These are phyloP conservation scores for Casuarius casuarius DNA, from an alignment of 2,113 vertebrate species.

Conservation along the genomic window DNA sequence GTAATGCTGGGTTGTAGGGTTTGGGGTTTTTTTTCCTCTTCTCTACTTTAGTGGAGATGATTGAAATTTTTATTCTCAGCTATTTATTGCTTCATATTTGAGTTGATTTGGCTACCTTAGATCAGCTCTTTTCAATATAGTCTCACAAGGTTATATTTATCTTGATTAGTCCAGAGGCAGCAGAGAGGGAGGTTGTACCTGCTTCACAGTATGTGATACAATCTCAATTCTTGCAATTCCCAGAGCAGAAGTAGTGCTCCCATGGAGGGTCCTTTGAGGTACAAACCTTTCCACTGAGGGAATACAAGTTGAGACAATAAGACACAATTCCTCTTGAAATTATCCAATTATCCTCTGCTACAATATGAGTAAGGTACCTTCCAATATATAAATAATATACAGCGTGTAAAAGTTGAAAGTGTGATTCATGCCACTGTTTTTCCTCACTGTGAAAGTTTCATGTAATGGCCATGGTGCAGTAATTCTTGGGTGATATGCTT, in stretches of 20 bases:
- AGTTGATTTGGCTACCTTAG: neutral
- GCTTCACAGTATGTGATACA: neutral
- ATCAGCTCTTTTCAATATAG: neutral
- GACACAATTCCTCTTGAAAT: neutral
- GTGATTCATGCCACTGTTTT: neutral
- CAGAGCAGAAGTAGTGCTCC: neutral
- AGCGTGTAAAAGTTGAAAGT: neutral
- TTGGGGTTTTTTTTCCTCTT: fast-evolving
- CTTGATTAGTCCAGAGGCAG: neutral
- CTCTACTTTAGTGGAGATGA: neutral
- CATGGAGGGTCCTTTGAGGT: fast-evolving
- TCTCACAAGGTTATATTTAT: neutral
- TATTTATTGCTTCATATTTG: neutral
- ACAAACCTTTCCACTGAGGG: neutral
- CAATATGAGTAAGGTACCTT: neutral
- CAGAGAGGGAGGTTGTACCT: neutral
- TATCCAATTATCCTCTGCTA: neutral
- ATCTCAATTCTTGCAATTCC: neutral
- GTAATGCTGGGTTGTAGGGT: neutral
- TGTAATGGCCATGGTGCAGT: too few species aligned
- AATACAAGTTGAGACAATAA: neutral
- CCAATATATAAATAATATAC: neutral
- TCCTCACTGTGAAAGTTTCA: neutral
- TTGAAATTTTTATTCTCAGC: neutral
- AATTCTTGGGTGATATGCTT: neutral